phyloP scores from a whole-genome alignment of 2,113 vertebrate genomes.

The Zapus hudsonius region DNA sequence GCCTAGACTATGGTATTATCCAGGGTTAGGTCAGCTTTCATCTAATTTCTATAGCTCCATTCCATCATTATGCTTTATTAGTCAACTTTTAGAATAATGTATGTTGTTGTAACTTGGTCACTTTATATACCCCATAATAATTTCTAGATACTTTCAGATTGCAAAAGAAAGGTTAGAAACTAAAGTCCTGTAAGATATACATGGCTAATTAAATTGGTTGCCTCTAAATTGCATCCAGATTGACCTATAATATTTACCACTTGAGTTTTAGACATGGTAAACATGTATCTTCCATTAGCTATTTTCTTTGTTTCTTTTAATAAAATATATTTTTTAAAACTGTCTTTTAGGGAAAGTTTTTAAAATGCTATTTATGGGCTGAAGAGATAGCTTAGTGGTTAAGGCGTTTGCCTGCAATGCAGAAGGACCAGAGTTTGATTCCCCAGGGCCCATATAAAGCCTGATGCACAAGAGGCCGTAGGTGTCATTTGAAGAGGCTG shows the following conservation, averaged over 20 bases:
- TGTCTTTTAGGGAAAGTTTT: constrained; percentile 11
- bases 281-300: background rate
- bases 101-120: background rate
- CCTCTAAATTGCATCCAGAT: background rate
- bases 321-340: constrained; percentile 25
- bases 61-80: background rate
- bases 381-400: too few species aligned
- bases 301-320: background rate
- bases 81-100: background rate
- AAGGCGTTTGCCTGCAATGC: too few species aligned
- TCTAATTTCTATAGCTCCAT: background rate
- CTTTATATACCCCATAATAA: background rate
- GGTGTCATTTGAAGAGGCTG: too few species aligned
- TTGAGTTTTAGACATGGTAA: background rate
- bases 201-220: background rate
- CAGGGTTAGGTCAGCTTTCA: background rate
- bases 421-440: too few species aligned
- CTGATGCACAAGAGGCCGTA: too few species aligned
- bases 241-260: background rate
- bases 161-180: background rate
- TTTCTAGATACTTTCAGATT: background rate
- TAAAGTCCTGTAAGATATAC: background rate
- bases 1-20: background rate
- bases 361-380: background rate
- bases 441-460: too few species aligned